Evolutionary conservation across 2,797 vertebrate species (phyloP).

Genomic region (Pitangus sulphuratus): DNA sequence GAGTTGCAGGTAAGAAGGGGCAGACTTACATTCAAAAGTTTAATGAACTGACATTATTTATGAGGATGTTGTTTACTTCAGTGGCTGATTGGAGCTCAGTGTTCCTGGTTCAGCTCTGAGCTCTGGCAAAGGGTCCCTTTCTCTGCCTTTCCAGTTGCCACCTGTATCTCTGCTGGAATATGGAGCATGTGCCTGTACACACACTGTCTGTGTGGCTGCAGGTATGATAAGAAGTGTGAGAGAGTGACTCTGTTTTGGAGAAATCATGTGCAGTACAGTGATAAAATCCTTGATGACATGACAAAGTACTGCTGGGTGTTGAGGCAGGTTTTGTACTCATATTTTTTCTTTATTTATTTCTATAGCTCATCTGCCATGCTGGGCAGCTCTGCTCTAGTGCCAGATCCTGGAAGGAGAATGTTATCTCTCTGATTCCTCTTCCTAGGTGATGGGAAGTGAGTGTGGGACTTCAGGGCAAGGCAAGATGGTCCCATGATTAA

Average conservation of each 20-base stretch:
- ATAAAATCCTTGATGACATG: rapidly evolving
- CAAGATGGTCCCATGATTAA: neutral
- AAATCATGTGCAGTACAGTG: neutral
- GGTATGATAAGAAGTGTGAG: neutral
- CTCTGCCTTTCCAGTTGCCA: neutral
- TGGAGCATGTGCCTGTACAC: rapidly evolving
- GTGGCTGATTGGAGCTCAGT: neutral
- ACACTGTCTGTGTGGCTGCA: neutral
- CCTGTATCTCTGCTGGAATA: neutral
- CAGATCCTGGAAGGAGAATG: neutral
- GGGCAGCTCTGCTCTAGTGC: neutral
- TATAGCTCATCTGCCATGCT: neutral
- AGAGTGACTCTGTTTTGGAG: neutral
- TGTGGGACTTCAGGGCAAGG: neutral
- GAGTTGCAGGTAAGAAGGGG: neutral
- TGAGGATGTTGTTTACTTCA: neutral
- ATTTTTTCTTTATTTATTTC: neutral
- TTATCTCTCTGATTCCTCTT: neutral
- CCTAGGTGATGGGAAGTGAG: neutral
- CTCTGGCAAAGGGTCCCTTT: neutral
- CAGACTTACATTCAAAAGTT: neutral
- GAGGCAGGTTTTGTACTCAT: neutral
- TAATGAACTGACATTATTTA: neutral
- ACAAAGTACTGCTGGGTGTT: neutral
- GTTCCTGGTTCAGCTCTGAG: neutral